Evolutionary conservation across 2,113 vertebrate genomes (phyloP).

Genomic region (Aramus guarauna): DNA sequence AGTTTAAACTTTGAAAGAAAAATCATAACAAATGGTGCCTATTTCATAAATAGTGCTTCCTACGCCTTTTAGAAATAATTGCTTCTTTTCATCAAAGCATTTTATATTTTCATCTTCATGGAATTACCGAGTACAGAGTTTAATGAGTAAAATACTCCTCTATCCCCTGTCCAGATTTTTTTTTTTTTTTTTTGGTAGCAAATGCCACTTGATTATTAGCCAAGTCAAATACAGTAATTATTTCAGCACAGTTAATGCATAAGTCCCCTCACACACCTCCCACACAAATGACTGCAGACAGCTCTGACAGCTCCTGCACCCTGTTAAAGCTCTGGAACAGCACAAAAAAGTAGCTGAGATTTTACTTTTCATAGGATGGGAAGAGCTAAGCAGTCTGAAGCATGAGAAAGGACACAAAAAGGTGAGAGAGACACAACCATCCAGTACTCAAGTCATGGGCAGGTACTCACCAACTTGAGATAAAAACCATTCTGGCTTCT

Average conservation of each 20-base stretch:
- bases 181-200: neutral
- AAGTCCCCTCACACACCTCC: conserved; percentile 35
- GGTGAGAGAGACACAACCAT: neutral
- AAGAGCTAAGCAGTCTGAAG: neutral
- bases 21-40: conserved; percentile 26
- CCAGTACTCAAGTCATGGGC: neutral
- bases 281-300: conserved; percentile 28
- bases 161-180: neutral
- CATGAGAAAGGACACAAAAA: neutral
- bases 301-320: neutral
- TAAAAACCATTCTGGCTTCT: neutral
- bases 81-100: conserved; percentile 16
- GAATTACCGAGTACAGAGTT: neutral
- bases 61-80: conserved; percentile 29
- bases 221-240: conserved; percentile 36
- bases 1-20: conserved; percentile 21
- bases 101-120: neutral
- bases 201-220: conserved; percentile 21
- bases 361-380: neutral
- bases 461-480: accelerated
- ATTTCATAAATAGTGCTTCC: conserved; percentile 55
- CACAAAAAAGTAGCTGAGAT: neutral
- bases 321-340: neutral
- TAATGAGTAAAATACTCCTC: neutral
- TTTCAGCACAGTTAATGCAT: neutral